A percentile compares a stretch with the other conserved stretches of the same genome.
phyloP scores from a whole-genome alignment of 2,888 invertebrate genomes.

The Amblyteles armatorius region DNA sequence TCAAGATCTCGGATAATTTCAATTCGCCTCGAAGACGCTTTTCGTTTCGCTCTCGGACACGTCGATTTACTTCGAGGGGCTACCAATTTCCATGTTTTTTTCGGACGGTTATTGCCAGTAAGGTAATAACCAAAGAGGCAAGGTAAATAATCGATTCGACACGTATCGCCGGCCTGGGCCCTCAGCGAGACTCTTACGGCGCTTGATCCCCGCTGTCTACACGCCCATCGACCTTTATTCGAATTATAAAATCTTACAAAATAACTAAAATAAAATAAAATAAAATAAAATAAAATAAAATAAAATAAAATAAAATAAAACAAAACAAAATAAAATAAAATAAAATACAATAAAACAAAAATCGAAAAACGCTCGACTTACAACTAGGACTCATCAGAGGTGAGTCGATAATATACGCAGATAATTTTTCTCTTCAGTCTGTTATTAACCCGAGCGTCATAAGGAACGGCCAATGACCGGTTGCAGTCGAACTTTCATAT shows the following conservation, averaged over 20 bases:
- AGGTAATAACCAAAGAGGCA: too few relatives aligned
- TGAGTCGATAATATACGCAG: neutral
- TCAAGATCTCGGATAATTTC: slow-evolving; percentile 51
- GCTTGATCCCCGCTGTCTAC: neutral
- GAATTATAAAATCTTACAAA: neutral
- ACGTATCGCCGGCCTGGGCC: too few relatives aligned
- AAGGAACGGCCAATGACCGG: neutral
- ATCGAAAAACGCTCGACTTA: neutral
- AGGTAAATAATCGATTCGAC: too few relatives aligned
- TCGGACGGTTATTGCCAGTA: neutral
- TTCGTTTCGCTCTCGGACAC: neutral
- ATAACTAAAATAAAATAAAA: too few relatives aligned
- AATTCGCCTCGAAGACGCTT: slow-evolving; percentile 34
- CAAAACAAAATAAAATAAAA: too few relatives aligned
- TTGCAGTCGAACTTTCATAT: neutral
- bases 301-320: too few relatives aligned
- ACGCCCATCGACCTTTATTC: neutral
- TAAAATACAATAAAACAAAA: too few relatives aligned
- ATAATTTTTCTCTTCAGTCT: neutral
- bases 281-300: too few relatives aligned
- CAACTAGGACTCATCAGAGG: neutral
- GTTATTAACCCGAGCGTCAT: neutral
- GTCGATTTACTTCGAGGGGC: neutral
- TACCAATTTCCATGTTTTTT: neutral
- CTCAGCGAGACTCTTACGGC: too few relatives aligned